Conservation (phyloP, 2,888 invertebrate genomes). For the Xylota sylvarum region DNA sequence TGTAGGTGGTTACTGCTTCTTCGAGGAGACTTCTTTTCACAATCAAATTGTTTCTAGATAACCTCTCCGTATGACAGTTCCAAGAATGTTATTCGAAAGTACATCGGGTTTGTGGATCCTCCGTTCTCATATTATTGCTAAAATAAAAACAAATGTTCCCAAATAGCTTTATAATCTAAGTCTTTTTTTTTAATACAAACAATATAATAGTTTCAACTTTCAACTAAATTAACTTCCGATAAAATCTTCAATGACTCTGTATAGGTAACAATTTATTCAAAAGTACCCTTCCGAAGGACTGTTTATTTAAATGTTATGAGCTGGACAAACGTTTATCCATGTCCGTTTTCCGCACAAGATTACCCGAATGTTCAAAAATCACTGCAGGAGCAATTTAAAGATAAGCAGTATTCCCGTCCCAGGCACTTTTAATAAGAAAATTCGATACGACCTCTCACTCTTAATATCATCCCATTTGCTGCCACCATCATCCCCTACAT, state of each 20-base stretch:
- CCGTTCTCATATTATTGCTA: too few species aligned
- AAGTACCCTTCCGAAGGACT: not conserved
- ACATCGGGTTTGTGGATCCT: too few species aligned
- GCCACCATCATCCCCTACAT: constrained; percentile 28
- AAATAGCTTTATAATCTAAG: not conserved
- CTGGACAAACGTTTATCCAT: constrained; percentile 36
- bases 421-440: constrained; percentile 47
- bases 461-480: constrained; percentile 44
- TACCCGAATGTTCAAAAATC: constrained; percentile 30
- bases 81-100: too few species aligned
- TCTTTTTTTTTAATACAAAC: not conserved
- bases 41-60: too few species aligned
- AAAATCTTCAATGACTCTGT: not conserved
- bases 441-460: constrained; percentile 45
- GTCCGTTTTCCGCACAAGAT: constrained; percentile 19
- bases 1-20: too few species aligned
- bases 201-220: not conserved
- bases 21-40: too few species aligned
- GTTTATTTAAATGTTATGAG: constrained; percentile 37
- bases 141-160: too few species aligned
- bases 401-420: constrained; percentile 40
- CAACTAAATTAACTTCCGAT: not conserved
- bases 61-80: too few species aligned
- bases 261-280: not conserved
- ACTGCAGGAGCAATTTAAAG: constrained; percentile 32